Base-by-base conservation (phyloP, 2,797 vertebrate genomes). In the Liasis olivaceus region DNA sequence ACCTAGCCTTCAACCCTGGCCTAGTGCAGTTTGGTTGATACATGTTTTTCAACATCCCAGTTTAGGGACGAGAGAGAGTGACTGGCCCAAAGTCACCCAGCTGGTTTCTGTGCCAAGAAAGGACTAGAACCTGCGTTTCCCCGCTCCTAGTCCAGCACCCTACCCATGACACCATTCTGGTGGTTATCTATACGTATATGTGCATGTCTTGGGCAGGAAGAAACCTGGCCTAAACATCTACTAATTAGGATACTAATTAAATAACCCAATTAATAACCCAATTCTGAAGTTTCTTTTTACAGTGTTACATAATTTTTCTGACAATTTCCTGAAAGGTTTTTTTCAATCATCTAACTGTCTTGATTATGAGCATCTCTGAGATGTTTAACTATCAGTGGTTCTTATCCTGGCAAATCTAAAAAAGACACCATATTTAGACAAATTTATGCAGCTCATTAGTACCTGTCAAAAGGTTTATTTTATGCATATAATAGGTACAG, bases 211-310 rank as follows among this genome's bases (percentile, higher is more conserved):
- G 77, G 42, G 77, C 20, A 47, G 77, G 9, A 81, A 81, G 20
- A 31, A 62, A 24, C 6, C 86, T 87, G 4, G 26, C 94, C 36
- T 60, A 90, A 92, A 15, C 26, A 89, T 72, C 72, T 87, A 89
- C 84, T 89, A 86, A 88, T 92, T 93, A 28, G 0, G 31, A 72
- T 66, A 91, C 20, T 60, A 81, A 81, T 81, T 81, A 47, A 81
- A 81, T 47, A 81, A 20, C 36, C 3, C 36, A 22, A 81, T 24
- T 81, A 24, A 20, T 81, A 81, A n/a, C n/a, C n/a, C n/a, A n/a
- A 81, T 47, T 47, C 47, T 24, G 22, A 47, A 24, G 9, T 81
- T 58, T 3, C 26, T 2, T 15, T 89, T 91, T 92, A 89, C 14
- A 12, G 0, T 2, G 28, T 87, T 8, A n/a, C 6, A 92, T 90